Evolutionary conservation across 2,113 vertebrate genomes (phyloP), one percentile per base, ranked within the genome.

Genomic region (Solenodon paradoxus): DNA sequence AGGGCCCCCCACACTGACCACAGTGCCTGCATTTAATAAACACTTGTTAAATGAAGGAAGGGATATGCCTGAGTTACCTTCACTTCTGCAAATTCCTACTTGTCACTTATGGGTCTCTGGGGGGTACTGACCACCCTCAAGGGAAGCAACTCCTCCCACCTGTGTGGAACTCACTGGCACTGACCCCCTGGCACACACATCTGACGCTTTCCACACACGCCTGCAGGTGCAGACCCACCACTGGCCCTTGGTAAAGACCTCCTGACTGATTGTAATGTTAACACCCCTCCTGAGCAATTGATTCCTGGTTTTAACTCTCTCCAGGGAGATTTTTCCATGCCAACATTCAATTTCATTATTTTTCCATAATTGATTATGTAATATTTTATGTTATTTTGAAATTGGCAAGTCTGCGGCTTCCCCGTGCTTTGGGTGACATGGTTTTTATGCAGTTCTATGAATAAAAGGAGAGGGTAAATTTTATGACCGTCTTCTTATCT

Each of bases 321-420:
- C 91, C 0, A 0, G 71, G 83, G 86, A 59, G 88, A 38, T 10
- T n/a, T n/a, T 85, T 72, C 81, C 57, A 26, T 2, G 26, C 69
- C 45, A 26, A 87, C 66, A 69, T 66, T 71, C 75, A 24, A 38
- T 77, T 66, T 87, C 84, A n/a, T 28, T 85, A 26, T 90, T 88
- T n/a, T 93, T 55, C 83, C 80, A 74, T 85, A 81, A 95, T 51
- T 72, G 90, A 90, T 63, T 55, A 45, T 30, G 53, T 66, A 55
- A n/a, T 87, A 42, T 40, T 88, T 96, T 72, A 79, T 16, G 42
- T 75, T 32, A 61, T 80, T 57, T 92, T 71, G 69, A 75, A 97
- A 78, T 61, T 57, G 80, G 74, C 1, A 20, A 19, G 59, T 1
- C 4, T 6, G n/a, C 12, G 40, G 7, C 64, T 81, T 72, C 32